Conservation (phyloP, 2,888 invertebrate genomes). For the Cistogaster globosa region DNA sequence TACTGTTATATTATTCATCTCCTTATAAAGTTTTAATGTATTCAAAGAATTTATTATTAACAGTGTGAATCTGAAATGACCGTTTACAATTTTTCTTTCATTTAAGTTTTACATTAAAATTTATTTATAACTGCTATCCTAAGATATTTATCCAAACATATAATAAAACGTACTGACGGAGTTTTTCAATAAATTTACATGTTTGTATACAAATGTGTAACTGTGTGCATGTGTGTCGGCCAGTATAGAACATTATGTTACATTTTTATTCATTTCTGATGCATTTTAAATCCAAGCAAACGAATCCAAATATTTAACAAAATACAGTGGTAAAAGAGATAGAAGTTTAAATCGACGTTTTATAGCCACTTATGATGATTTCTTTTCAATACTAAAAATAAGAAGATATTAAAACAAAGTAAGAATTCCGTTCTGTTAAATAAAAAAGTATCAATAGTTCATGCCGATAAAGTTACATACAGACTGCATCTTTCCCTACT, state of each 20-base stretch:
- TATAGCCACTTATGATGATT: slow-evolving; percentile 81
- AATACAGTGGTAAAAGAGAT: slow-evolving; percentile 78
- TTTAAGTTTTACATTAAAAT: slow-evolving; percentile 62
- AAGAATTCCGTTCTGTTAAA: background rate
- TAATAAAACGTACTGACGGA: slow-evolving; percentile 36
- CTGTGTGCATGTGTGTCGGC: slow-evolving; percentile 24
- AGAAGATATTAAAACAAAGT: slow-evolving; percentile 4
- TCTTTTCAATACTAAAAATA: slow-evolving; percentile 73
- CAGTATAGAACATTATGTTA: slow-evolving; percentile 70
- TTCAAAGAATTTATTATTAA: slow-evolving; percentile 77
- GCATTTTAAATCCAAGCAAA: slow-evolving; percentile 21
- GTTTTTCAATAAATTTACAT: slow-evolving; percentile 4
- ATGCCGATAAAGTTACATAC: background rate
- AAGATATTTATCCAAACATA: slow-evolving; percentile 57
- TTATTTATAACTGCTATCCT: slow-evolving; percentile 64
- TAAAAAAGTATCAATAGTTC: background rate
- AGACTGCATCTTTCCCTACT: background rate
- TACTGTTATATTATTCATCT: background rate
- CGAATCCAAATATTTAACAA: slow-evolving; percentile 69
- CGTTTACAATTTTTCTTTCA: slow-evolving; percentile 46
- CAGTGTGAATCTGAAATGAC: slow-evolving; percentile 41
- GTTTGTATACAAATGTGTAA: background rate
- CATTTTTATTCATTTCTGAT: slow-evolving; percentile 79
- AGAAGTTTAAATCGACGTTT: slow-evolving; percentile 78
- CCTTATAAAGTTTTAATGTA: slow-evolving; percentile 75